Conservation (phyloP, 2,113 vertebrate species). For the Corythornis vintsioides region DNA sequence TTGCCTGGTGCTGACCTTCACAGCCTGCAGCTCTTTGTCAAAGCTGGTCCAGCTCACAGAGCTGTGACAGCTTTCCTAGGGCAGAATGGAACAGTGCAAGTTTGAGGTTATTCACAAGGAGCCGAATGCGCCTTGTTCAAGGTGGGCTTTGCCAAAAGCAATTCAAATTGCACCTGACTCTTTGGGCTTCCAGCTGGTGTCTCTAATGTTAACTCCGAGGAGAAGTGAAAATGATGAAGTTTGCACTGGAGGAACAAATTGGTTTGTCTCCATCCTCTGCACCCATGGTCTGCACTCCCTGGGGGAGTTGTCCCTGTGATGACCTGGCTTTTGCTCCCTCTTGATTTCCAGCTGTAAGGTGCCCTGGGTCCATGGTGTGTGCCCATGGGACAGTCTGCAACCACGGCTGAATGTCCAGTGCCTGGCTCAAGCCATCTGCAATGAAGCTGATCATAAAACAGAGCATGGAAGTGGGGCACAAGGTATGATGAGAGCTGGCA, state of each 20-base stretch:
- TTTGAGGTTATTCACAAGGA: neutral
- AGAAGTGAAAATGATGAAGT: neutral
- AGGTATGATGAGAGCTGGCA: constrained; percentile 60
- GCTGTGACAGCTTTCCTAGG: neutral
- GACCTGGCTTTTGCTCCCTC: neutral
- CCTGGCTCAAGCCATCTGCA: neutral
- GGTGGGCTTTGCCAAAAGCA: neutral
- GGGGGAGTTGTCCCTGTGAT: neutral
- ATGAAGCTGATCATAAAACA: neutral
- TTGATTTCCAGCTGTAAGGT: neutral
- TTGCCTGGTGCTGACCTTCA: neutral
- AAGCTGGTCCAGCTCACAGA: accelerated
- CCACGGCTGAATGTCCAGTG: accelerated
- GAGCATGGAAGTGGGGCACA: neutral
- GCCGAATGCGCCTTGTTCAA: neutral
- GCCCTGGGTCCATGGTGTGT: accelerated
- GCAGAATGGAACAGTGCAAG: neutral
- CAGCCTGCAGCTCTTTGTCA: neutral
- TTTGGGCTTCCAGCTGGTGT: neutral
- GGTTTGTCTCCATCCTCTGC: neutral
- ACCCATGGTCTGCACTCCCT: accelerated
- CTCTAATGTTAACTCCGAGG: neutral
- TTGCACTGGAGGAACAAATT: neutral
- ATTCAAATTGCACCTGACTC: neutral
- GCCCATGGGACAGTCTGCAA: accelerated